A percentile compares a stretch with the other conserved stretches of the same genome.
Conservation (phyloP, 1,140 invertebrate genomes). For the Harlomillsia oculata region DNA sequence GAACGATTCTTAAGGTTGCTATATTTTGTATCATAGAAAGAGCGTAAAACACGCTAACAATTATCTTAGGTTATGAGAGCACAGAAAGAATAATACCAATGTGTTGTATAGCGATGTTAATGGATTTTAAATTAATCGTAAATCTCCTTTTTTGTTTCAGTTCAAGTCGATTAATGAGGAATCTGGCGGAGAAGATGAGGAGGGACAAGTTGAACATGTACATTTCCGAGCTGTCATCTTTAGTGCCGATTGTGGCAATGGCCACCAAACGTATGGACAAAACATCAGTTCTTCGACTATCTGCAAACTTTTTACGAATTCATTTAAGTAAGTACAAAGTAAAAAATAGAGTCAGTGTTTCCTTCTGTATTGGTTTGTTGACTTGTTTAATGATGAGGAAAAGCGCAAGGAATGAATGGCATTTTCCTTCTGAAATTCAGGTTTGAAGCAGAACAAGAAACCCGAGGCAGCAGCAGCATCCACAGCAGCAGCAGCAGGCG, state of each 20-base stretch:
- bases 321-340: constrained; percentile 48
- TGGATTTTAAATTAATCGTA: not conserved
- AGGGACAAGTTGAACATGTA: constrained; percentile 79
- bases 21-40: too few relatives aligned
- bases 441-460: constrained; percentile 32
- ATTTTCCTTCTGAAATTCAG: too few relatives aligned
- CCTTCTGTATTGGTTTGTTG: not conserved
- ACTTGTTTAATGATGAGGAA: not conserved
- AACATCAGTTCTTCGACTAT: constrained; percentile 72
- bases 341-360: too few relatives aligned
- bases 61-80: too few relatives aligned
- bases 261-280: constrained; percentile 76
- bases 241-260: constrained; percentile 70
- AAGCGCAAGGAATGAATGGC: too few relatives aligned
- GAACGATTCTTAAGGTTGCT: too few relatives aligned
- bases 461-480: not conserved
- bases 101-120: too few relatives aligned
- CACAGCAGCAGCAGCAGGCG: not conserved
- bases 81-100: too few relatives aligned
- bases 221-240: constrained; percentile 65
- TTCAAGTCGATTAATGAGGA: constrained; percentile 64
- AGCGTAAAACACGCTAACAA: too few relatives aligned
- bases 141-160: constrained; percentile 44
- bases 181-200: constrained; percentile 76
- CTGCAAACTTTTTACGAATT: constrained; percentile 61